phyloP scores from a whole-genome alignment of 2,797 vertebrate species.

The Choloepus didactylus region DNA sequence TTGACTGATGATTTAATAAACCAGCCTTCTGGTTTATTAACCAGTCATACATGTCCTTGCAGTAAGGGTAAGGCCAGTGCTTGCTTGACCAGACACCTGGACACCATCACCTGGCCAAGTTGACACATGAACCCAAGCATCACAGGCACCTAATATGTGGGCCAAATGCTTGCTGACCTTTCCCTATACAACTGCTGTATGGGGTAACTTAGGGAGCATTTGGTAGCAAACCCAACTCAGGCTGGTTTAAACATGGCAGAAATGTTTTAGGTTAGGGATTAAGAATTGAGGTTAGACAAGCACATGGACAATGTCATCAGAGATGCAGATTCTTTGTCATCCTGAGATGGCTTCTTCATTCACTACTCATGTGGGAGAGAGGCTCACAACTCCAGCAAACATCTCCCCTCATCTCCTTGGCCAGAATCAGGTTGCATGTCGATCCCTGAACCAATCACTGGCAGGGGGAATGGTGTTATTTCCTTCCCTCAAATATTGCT shows the following conservation, averaged over 20 bases:
- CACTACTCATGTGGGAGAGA: not conserved
- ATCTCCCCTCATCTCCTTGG: not conserved
- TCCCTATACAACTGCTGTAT: not conserved
- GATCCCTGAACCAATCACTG: not conserved
- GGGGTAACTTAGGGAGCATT: not conserved
- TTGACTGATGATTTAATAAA: too few species aligned
- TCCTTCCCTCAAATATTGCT: not conserved
- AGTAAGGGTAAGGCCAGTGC: too few species aligned
- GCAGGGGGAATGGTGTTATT: not conserved
- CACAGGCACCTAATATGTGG: too few species aligned
- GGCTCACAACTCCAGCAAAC: not conserved
- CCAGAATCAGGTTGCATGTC: not conserved
- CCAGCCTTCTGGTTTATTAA: too few species aligned
- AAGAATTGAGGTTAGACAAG: not conserved
- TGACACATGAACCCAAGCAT: too few species aligned
- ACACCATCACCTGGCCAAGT: too few species aligned
- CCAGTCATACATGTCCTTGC: too few species aligned
- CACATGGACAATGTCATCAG: not conserved
- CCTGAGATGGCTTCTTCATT: not conserved
- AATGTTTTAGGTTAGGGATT: not conserved
- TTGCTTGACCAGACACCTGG: too few species aligned
- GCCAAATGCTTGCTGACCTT: not conserved
- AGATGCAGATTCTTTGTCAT: not conserved
- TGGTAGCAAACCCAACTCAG: not conserved
- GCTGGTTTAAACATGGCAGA: not conserved